Evolutionary conservation across 2,113 vertebrate genomes (phyloP).

Genomic region (Aegithalos caudatus): DNA sequence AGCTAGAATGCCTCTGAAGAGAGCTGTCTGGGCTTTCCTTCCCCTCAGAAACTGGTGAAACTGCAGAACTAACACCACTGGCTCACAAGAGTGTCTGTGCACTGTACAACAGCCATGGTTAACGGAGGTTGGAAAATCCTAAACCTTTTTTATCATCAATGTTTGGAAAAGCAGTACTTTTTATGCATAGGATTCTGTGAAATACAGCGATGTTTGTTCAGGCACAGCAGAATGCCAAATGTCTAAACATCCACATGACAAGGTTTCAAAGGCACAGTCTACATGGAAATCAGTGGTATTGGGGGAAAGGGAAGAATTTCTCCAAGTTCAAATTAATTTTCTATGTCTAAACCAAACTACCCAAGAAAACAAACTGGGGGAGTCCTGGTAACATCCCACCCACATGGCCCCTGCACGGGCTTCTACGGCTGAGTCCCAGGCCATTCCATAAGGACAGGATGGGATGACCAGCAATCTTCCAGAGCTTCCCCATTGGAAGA

Average conservation of each 20-base stretch:
- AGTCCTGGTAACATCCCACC: fast-evolving
- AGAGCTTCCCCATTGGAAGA: neutral
- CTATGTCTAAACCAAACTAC: neutral
- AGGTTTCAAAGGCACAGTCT: neutral
- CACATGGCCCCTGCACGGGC: fast-evolving
- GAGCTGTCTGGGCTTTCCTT: neutral
- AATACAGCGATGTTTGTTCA: fast-evolving
- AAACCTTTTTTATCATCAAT: neutral
- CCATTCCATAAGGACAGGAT: fast-evolving
- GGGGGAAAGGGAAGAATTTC: neutral
- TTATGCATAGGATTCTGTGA: neutral
- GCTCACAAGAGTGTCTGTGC: neutral
- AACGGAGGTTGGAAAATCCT: fast-evolving
- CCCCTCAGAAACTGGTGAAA: neutral
- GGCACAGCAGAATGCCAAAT: neutral
- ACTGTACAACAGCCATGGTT: neutral
- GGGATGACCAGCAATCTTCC: neutral
- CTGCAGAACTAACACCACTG: neutral
- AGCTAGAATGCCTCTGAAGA: slow-evolving; percentile 19
- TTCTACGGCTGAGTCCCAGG: fast-evolving
- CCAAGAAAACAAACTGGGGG: neutral
- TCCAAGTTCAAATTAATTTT: neutral
- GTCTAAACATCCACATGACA: neutral
- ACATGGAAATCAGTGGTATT: neutral
- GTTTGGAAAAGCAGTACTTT: neutral